These are phyloP conservation scores for Ptychobarbus kaznakovi DNA, from an alignment of 2,797 vertebrate species.

Conservation along the genomic window DNA sequence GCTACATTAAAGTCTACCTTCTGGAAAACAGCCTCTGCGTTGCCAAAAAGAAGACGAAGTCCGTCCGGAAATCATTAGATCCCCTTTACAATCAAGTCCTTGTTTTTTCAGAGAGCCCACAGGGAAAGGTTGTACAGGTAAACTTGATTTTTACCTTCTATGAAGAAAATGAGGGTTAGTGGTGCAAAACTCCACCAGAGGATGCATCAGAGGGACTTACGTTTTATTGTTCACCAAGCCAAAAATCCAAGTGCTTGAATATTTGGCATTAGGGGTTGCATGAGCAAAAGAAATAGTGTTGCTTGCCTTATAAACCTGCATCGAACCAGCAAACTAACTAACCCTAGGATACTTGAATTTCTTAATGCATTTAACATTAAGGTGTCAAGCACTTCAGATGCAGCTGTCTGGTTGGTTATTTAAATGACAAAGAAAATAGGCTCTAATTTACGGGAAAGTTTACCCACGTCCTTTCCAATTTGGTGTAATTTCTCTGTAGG, in stretches of 20 bases:
- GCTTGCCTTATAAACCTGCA: not conserved
- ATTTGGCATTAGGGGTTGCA: not conserved
- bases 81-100: slow-evolving; percentile 98
- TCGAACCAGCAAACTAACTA: too few relatives aligned
- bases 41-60: slow-evolving; percentile 98
- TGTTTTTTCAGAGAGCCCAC: slow-evolving; percentile 92
- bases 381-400: not conserved
- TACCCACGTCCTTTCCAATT: slow-evolving; percentile 3
- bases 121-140: slow-evolving; percentile 98
- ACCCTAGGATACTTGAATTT: too few relatives aligned
- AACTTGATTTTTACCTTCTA: slow-evolving; percentile 38
- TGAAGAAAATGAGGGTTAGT: not conserved
- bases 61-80: slow-evolving; percentile 93
- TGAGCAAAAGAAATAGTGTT: not conserved
- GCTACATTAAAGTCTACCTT: slow-evolving; percentile 98
- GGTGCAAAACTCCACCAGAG: not conserved
- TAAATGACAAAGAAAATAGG: not conserved
- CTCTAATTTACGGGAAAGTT: slow-evolving; percentile 11
- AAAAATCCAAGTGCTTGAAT: not conserved
- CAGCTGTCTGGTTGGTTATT: not conserved
- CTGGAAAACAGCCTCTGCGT: slow-evolving; percentile 93
- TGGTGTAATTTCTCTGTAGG: slow-evolving; percentile 16
- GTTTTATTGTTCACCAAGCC: too few relatives aligned
- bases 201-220: not conserved
- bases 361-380: slow-evolving; percentile 20